phyloP scores from a whole-genome alignment of 37 sponge, comb jelly and placozoan genomes.

The Halichondria panicea region DNA sequence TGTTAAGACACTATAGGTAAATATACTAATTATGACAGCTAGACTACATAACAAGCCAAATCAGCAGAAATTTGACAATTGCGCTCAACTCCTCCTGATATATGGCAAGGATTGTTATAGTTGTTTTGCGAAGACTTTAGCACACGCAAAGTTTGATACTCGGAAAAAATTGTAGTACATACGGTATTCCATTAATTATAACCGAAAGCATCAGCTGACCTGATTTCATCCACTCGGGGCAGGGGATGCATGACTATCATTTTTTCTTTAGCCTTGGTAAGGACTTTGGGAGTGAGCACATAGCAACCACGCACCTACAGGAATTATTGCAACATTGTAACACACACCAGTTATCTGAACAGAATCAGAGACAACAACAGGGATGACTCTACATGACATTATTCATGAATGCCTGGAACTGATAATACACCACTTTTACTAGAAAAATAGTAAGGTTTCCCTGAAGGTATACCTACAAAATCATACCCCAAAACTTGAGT shows the following conservation, averaged over 20 bases:
- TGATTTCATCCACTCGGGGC: slow-evolving; percentile 95
- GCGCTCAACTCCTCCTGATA: not conserved
- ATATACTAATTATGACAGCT: not conserved
- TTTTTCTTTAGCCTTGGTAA: slow-evolving; percentile 92
- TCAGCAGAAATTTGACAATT: not conserved
- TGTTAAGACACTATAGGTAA: not conserved
- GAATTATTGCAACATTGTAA: no score
- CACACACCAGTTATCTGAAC: no score
- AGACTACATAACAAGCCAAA: not conserved
- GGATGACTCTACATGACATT: no score
- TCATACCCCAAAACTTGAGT: no score
- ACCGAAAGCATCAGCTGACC: slow-evolving; percentile 33
- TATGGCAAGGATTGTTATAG: not conserved
- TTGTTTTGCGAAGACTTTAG: not conserved
- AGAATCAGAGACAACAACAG: no score
- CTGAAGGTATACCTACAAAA: no score
- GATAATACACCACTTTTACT: no score
- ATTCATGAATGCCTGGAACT: no score
- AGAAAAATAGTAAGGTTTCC: no score
- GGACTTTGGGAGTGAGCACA: slow-evolving; percentile 86
- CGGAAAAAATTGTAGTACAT: no score
- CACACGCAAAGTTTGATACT: not conserved
- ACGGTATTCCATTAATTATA: not conserved
- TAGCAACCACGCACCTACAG: slow-evolving; percentile 82
- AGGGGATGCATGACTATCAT: slow-evolving; percentile 96